These are phyloP conservation scores for Hololepta plana DNA, from an alignment of 2,888 invertebrate genomes.

Conservation along the genomic window DNA sequence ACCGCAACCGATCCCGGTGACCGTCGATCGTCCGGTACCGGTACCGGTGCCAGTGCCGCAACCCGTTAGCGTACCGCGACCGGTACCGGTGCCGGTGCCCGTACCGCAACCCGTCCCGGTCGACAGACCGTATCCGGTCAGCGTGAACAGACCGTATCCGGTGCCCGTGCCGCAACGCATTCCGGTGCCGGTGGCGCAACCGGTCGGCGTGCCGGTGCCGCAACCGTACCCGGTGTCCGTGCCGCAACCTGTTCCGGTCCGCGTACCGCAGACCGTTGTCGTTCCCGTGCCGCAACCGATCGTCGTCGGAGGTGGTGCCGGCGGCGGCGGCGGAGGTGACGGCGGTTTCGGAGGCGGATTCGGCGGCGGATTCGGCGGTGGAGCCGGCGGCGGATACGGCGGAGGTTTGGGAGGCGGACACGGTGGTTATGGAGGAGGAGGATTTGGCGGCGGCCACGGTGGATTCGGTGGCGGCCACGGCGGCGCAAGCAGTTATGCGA, in stretches of 20 bases:
- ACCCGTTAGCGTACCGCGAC: constrained; percentile 10
- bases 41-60: constrained; percentile 5
- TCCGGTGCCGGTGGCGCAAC: constrained; percentile 21
- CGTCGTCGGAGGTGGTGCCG: constrained; percentile 24
- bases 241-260: constrained; percentile 30
- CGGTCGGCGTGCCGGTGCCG: constrained; percentile 27
- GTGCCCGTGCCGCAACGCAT: constrained; percentile 24
- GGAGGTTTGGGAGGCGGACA: constrained; percentile 11
- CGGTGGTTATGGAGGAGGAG: too few species aligned
- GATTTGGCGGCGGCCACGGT: constrained; percentile 8
- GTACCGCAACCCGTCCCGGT: constrained; percentile 22
- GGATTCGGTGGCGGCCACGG: too few species aligned
- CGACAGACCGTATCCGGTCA: constrained; percentile 25
- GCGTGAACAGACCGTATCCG: constrained; percentile 22
- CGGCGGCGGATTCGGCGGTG: constrained; percentile 11
- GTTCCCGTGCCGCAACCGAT: constrained; percentile 35
- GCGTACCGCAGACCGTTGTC: constrained; percentile 30
- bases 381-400: constrained; percentile 11
- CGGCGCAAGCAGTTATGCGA: too few species aligned
- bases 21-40: constrained; percentile 27
- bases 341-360: constrained; percentile 6
- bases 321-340: constrained; percentile 8
- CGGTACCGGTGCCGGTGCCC: too few species aligned
- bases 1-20: constrained; percentile 23
- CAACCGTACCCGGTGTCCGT: constrained; percentile 37